phyloP scores from a whole-genome alignment of 2,888 invertebrate genomes.

The Heterodera filipjevi region DNA sequence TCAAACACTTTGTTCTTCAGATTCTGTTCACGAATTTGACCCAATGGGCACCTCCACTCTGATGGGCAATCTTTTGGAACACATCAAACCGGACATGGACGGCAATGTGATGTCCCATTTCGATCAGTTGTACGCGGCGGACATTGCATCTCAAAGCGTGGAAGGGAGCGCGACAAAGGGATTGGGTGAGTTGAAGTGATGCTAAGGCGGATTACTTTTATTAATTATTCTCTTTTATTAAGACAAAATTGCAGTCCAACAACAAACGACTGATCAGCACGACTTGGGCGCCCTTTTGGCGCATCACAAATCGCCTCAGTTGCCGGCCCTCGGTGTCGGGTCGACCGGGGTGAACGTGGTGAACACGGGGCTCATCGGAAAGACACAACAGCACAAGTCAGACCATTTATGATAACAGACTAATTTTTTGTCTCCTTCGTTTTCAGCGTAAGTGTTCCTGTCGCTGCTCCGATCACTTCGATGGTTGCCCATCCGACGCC shows the following conservation, averaged over 20 bases:
- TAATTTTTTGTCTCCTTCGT: background rate
- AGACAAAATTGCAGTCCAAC: background rate
- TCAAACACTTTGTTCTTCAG: background rate
- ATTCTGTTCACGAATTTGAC: conserved; percentile 12
- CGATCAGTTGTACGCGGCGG: conserved; percentile 22
- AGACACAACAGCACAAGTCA: background rate
- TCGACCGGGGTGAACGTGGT: conserved; percentile 1
- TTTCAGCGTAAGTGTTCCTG: background rate
- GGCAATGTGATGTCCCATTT: conserved; percentile 9
- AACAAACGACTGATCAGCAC: background rate
- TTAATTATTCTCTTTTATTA: background rate
- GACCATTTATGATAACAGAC: background rate
- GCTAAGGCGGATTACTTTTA: background rate
- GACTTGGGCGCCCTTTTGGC: background rate
- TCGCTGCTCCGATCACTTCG: background rate
- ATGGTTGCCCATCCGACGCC: conserved; percentile 9
- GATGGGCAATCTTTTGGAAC: conserved; percentile 24
- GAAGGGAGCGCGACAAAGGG: background rate
- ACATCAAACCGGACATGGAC: conserved; percentile 26
- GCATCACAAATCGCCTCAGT: background rate
- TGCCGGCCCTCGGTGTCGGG: background rate
- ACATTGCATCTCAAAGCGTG: conserved; percentile 5
- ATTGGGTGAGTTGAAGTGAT: background rate
- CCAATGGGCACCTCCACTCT: conserved; percentile 12
- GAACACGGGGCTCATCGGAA: background rate